Evolutionary conservation across 2,888 invertebrate genomes (phyloP).

Genomic region (Oxyscelio sp.): DNA sequence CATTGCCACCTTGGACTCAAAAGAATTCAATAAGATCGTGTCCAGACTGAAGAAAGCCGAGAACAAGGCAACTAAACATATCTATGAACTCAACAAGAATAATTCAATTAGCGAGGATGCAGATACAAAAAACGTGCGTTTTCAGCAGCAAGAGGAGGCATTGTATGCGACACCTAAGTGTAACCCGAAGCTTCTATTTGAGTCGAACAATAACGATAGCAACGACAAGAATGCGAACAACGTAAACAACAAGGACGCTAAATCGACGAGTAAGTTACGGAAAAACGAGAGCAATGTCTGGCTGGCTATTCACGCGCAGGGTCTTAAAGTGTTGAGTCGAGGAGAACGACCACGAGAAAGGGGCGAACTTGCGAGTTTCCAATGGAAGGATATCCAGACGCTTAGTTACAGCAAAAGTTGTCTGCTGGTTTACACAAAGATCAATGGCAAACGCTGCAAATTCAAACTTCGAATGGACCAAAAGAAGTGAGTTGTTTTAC

Average conservation of each 20-base stretch:
- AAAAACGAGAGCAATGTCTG: conserved; percentile 87
- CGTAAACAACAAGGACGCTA: conserved; percentile 75
- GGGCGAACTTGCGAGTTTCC: conserved; percentile 88
- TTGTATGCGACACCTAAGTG: conserved; percentile 76
- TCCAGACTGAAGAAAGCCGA: conserved; percentile 80
- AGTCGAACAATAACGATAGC: conserved; percentile 75
- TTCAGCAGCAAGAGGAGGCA: conserved; percentile 63
- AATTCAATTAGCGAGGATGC: conserved; percentile 73
- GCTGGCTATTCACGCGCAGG: conserved; percentile 88
- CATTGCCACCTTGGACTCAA: conserved; percentile 90
- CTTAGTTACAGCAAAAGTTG: conserved; percentile 93
- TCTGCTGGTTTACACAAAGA: conserved; percentile 90
- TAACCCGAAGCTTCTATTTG: conserved; percentile 30
- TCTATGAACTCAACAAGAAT: conserved; percentile 59
- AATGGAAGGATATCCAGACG: conserved; percentile 93
- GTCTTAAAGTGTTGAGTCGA: conserved; percentile 87
- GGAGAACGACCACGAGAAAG: conserved; percentile 85
- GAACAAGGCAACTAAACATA: conserved; percentile 74
- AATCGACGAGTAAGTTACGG: conserved; percentile 78
- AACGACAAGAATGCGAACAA: conserved; percentile 77
- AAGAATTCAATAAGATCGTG: conserved; percentile 85
- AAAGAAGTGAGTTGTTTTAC: conserved; percentile 90
- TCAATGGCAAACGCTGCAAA: conserved; percentile 91
- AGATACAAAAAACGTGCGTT: conserved; percentile 42
- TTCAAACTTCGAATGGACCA: conserved; percentile 93